Evolutionary conservation across 2,797 vertebrate species (phyloP), one percentile per base, ranked within the genome.

Genomic region (Acanthiza pusilla): DNA sequence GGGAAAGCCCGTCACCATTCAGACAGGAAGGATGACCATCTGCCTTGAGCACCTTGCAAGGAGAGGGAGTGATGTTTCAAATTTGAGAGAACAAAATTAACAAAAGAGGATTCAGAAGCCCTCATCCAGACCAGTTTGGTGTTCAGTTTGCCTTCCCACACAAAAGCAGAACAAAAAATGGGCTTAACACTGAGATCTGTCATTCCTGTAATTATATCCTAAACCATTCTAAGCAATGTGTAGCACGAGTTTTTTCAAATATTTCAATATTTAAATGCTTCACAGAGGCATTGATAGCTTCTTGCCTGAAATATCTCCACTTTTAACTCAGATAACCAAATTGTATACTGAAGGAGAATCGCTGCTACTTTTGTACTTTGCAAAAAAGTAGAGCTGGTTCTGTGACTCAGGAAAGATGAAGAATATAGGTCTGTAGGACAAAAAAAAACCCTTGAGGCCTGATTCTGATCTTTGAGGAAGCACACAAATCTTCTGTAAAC

Each of bases 221-320:
- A 45, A 79, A 88, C 34, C 42, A 70, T 75, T 86, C 45, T 51
- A 82, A 90, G 93, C 80, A 71, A 90, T 0, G 17, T 83, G 67
- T 93, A 95, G 94, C 91, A 89, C 82, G 91, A 47, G 30, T 93
- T 96, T 94, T 96, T 96, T 95, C 93, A 89, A 92, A 94, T 27
- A 84, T 93, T 97, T 90, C 85, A 54, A 40, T 96, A 87, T 72
- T 54, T 83, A 92, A 95, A 91, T 82, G 53, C 62, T 88, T 78
- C 55, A 29, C 7, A 78, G 55, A 94, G 38, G 65, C 61, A 63
- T 3, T 53, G 26, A 60, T 76, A 89, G 60, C 48, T 91, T 54
- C 74, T 63, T 68, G 55, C 43, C 63, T 66, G 40, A 95, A 71
- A 42, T 77, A 83, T 66, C 16, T 92, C 45, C 16, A 30, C 12